Conservation (phyloP, 2,888 invertebrate genomes). For the Chrysotoxum bicinctum region DNA sequence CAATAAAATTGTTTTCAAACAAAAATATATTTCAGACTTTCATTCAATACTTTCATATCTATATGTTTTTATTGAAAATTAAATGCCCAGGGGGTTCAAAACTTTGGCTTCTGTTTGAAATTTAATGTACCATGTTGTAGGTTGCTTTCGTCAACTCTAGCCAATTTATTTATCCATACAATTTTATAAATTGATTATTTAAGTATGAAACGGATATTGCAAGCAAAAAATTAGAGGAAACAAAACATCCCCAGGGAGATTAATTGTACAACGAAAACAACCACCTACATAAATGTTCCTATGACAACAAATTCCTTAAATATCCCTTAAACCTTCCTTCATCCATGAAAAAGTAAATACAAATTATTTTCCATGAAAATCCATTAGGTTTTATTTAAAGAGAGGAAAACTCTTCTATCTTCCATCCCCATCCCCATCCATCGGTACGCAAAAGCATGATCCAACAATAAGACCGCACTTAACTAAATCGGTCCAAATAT, state of each 20-base stretch:
- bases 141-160: not conserved
- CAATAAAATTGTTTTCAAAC: not conserved
- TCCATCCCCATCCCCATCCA: not conserved
- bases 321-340: constrained; percentile 19
- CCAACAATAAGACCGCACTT: constrained; percentile 15
- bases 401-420: not conserved
- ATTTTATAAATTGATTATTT: not conserved
- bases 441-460: not conserved
- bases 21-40: not conserved
- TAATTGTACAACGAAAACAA: not conserved
- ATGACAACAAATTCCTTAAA: constrained; percentile 18
- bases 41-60: not conserved
- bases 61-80: not conserved
- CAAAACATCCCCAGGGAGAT: not conserved
- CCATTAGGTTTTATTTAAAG: not conserved
- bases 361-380: not conserved
- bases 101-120: not conserved
- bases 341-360: not conserved
- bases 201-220: not conserved
- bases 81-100: not conserved
- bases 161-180: not conserved
- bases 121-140: not conserved
- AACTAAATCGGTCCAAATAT: not conserved
- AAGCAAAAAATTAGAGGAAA: not conserved
- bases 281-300: not conserved